A percentile compares a stretch with the other conserved stretches of the same genome.
Evolutionary conservation across 2,113 vertebrate genomes (phyloP).

Genomic region (Passer montanus): DNA sequence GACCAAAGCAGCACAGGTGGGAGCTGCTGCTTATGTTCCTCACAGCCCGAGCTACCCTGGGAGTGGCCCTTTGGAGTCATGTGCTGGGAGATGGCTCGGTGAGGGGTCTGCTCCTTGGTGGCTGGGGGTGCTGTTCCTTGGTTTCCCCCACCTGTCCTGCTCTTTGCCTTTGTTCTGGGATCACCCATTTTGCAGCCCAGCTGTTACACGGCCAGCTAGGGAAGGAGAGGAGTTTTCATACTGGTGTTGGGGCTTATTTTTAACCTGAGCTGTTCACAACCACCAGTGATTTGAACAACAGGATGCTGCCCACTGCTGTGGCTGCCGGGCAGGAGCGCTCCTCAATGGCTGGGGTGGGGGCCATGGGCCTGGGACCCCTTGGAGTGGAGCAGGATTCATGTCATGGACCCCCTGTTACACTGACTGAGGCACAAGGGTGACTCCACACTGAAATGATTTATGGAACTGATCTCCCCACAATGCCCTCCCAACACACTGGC

Average conservation of each 20-base stretch:
- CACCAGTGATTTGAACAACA: accelerated
- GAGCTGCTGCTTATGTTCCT: background rate
- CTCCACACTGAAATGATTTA: background rate
- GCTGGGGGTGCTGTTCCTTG: background rate
- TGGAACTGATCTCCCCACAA: background rate
- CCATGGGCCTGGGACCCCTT: background rate
- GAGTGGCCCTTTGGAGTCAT: background rate
- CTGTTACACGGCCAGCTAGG: background rate
- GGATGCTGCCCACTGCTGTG: accelerated
- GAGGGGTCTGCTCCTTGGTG: background rate
- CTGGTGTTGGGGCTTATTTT: background rate
- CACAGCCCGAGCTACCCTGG: background rate
- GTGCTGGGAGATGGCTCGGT: background rate
- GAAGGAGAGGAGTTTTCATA: background rate
- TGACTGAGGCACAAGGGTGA: background rate
- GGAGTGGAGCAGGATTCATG: background rate
- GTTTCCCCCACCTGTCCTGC: background rate
- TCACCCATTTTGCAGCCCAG: background rate
- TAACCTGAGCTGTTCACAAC: background rate
- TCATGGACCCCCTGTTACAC: background rate
- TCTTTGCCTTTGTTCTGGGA: background rate
- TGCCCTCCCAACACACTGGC: accelerated
- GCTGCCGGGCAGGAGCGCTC: background rate
- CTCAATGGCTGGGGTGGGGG: accelerated
- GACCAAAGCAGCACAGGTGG: background rate